phyloP scores from a whole-genome alignment of 2,113 vertebrate species.

The Columbina picui region DNA sequence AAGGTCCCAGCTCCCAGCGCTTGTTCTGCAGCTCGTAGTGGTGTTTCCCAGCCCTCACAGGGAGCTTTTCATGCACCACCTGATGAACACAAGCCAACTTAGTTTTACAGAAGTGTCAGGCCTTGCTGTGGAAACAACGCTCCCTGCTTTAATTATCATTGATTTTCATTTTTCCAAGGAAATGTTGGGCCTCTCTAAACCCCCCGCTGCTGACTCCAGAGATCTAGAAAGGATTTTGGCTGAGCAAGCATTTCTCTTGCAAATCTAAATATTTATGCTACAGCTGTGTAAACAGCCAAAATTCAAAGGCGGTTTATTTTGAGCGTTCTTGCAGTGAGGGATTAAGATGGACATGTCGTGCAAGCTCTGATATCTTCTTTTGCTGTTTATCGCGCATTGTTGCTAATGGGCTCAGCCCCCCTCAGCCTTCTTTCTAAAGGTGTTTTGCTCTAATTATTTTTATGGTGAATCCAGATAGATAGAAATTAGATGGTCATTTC shows the following conservation, averaged over 20 bases:
- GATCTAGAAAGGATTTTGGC: background rate
- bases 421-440: background rate
- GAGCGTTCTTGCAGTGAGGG: background rate
- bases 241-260: slow-evolving; percentile 35
- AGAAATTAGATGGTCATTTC: background rate
- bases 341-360: accelerated
- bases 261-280: slow-evolving; percentile 62
- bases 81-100: accelerated
- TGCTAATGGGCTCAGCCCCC: background rate
- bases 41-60: accelerated
- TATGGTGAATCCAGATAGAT: background rate
- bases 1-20: accelerated
- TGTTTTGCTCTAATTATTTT: background rate
- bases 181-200: background rate
- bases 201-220: background rate
- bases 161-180: slow-evolving; percentile 27
- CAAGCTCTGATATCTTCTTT: background rate
- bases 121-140: background rate
- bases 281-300: slow-evolving; percentile 47
- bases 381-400: accelerated
- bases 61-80: background rate
- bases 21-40: background rate
- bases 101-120: background rate
- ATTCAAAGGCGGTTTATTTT: background rate
- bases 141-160: slow-evolving; percentile 29